Percentiles rank a stretch among this genome's conserved stretches.
Evolutionary conservation across 2,113 vertebrate species (phyloP).

Genomic region (Trematomus loennbergii): DNA sequence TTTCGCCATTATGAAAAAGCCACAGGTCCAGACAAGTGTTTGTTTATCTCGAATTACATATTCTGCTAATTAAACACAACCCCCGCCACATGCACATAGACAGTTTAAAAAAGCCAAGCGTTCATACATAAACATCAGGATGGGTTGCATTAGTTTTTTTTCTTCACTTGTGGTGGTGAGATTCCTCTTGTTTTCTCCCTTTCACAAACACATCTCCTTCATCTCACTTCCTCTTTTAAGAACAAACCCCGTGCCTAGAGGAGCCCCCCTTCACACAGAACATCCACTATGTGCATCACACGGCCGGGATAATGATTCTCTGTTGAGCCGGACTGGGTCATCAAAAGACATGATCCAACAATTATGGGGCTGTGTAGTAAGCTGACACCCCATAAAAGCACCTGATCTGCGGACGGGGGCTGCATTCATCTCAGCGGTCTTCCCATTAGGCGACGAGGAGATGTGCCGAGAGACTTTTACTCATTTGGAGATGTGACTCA

Average conservation of each 20-base stretch:
- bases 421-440: conserved; percentile 68
- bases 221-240: conserved; percentile 62
- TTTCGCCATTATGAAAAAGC: conserved; percentile 61
- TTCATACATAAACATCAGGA: conserved; percentile 64
- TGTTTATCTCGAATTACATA: conserved; percentile 73
- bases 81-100: conserved; percentile 10
- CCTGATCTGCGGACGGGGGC: conserved; percentile 69
- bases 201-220: conserved; percentile 37
- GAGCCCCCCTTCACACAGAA: conserved; percentile 48
- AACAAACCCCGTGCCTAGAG: conserved; percentile 50
- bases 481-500: conserved; percentile 72
- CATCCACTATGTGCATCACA: conserved; percentile 64
- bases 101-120: conserved; percentile 23
- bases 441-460: conserved; percentile 74
- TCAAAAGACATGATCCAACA: conserved; percentile 78
- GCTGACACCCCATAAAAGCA: conserved; percentile 74
- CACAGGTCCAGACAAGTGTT: conserved; percentile 73
- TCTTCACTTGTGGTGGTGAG: conserved; percentile 10
- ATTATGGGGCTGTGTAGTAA: conserved; percentile 75
- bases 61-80: conserved; percentile 73
- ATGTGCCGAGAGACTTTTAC: conserved; percentile 63
- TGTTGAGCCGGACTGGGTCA: conserved; percentile 72
- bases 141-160: conserved; percentile 45
- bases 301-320: conserved; percentile 70
- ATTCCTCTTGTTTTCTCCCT: conserved; percentile 24